Evolutionary conservation across 2,797 vertebrate species (phyloP).

Genomic region (Lemur catta): DNA sequence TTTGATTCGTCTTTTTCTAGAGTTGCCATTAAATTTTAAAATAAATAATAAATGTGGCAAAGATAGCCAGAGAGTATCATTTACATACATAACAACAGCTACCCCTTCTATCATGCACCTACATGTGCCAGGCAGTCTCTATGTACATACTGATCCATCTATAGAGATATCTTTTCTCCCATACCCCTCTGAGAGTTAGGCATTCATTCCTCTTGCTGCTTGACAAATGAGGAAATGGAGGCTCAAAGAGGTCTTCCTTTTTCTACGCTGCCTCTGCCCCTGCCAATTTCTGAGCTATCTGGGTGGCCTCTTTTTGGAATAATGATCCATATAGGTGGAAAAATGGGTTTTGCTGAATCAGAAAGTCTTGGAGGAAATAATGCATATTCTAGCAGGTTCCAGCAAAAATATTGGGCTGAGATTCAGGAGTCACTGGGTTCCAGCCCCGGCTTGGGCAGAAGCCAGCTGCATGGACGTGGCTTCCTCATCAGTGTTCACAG

Average conservation of each 20-base stretch:
- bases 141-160: accelerated
- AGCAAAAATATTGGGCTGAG: not conserved
- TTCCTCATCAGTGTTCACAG: not conserved
- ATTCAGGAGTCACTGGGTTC: not conserved
- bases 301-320: not conserved
- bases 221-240: not conserved
- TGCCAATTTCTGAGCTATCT: not conserved
- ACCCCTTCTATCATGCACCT: accelerated
- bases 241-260: not conserved
- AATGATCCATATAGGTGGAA: too few species aligned
- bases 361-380: not conserved
- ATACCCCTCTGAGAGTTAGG: not conserved
- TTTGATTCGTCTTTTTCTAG: not conserved
- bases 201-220: not conserved
- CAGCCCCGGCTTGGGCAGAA: accelerated
- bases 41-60: not conserved
- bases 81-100: too few species aligned
- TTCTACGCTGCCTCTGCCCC: accelerated
- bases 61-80: not conserved
- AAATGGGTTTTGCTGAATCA: not conserved
- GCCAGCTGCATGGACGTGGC: not conserved
- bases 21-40: not conserved
- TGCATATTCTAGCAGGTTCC: not conserved
- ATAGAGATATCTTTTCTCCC: not conserved
- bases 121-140: accelerated